A percentile compares a stretch with the other conserved stretches of the same genome.
Conservation (phyloP, 2,888 invertebrate species). For the Cyrtodaria siliqua region DNA sequence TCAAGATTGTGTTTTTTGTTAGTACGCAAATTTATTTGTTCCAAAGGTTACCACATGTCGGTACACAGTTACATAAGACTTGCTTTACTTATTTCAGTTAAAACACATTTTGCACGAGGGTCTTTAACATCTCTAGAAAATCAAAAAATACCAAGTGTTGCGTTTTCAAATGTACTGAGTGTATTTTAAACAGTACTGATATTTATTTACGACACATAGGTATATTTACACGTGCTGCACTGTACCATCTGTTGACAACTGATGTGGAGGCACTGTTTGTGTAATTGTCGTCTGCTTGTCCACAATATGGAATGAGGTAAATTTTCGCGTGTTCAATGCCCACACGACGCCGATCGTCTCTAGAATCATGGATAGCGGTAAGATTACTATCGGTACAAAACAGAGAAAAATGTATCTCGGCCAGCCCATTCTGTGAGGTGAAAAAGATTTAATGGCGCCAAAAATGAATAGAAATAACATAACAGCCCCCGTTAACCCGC, state of each 20-base stretch:
- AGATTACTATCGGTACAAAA: conserved; percentile 61
- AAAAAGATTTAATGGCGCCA: conserved; percentile 77
- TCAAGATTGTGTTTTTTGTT: too few species aligned
- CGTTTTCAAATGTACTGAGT: too few species aligned
- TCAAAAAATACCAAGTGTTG: too few species aligned
- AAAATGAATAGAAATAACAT: conserved; percentile 75
- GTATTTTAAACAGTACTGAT: too few species aligned
- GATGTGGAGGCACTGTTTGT: conserved; percentile 26
- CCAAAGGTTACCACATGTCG: too few species aligned
- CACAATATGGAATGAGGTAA: conserved; percentile 73
- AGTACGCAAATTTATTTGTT: too few species aligned
- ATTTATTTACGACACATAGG: too few species aligned
- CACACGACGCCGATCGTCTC: conserved; percentile 73
- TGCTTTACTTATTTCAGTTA: too few species aligned
- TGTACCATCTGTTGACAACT: conserved; percentile 24
- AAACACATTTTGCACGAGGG: too few species aligned
- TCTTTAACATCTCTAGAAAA: too few species aligned
- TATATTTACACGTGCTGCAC: conserved; percentile 54
- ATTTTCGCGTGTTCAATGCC: conserved; percentile 65
- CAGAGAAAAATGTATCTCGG: too few species aligned
- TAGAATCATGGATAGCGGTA: conserved; percentile 68
- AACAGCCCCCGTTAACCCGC: conserved; percentile 69
- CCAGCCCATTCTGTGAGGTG: conserved; percentile 66
- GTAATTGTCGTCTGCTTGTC: conserved; percentile 58
- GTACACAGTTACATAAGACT: too few species aligned